Evolutionary conservation across 2,888 invertebrate genomes (phyloP).

Genomic region (Pachycephus smyrnensis): DNA sequence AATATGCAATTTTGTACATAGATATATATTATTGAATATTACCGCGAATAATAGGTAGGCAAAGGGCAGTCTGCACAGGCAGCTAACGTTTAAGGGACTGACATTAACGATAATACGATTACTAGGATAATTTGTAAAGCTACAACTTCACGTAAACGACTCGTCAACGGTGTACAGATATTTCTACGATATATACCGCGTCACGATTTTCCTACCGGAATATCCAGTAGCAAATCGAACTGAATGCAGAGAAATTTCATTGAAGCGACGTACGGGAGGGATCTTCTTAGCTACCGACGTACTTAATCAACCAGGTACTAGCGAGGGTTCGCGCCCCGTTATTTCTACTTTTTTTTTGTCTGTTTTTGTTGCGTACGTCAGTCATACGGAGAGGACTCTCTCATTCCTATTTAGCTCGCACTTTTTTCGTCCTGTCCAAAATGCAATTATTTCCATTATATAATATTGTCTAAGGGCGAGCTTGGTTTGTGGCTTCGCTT

Average conservation of each 20-base stretch:
- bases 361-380: neutral
- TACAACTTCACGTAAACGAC: neutral
- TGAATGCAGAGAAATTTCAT: neutral
- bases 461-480: neutral
- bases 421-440: neutral
- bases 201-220: neutral
- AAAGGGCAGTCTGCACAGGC: slow-evolving; percentile 50
- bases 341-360: neutral
- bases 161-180: neutral
- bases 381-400: neutral
- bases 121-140: slow-evolving; percentile 11
- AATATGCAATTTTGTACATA: slow-evolving; percentile 59
- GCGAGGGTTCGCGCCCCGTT: neutral
- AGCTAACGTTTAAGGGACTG: slow-evolving; percentile 47
- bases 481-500: neutral
- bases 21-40: slow-evolving; percentile 37
- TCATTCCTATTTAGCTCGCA: neutral
- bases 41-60: slow-evolving; percentile 27
- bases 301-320: slow-evolving; percentile 39
- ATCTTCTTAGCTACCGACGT: slow-evolving; percentile 43
- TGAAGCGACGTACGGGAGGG: neutral
- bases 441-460: neutral
- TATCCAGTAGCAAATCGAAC: neutral
- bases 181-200: neutral
- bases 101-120: slow-evolving; percentile 17